These are phyloP conservation scores for Danio tinwini DNA, from an alignment of 2,797 vertebrate species.

Conservation along the genomic window DNA sequence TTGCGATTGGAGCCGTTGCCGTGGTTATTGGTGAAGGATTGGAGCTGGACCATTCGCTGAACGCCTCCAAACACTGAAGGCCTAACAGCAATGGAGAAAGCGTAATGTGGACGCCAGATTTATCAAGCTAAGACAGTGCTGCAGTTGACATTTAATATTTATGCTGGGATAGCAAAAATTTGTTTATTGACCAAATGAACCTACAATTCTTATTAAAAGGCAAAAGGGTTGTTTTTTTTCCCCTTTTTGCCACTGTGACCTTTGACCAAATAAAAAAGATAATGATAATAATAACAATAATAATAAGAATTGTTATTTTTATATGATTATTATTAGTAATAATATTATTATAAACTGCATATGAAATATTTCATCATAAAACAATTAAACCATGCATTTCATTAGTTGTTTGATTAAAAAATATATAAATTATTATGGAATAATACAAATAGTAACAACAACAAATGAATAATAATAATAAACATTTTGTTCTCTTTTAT, in stretches of 20 bases:
- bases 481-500: too few species aligned
- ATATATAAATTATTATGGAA: background rate
- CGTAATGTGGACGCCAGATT: background rate
- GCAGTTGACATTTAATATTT: constrained; percentile 24
- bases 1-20: constrained; percentile 64
- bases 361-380: background rate
- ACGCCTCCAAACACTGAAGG: constrained; percentile 17
- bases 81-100: constrained; percentile 10
- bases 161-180: background rate
- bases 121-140: background rate
- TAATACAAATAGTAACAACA: background rate
- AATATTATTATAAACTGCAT: background rate
- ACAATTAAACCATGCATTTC: background rate
- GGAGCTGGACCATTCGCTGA: constrained; percentile 18
- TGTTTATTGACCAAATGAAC: background rate
- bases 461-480: too few species aligned
- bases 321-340: too few species aligned
- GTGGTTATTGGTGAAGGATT: constrained; percentile 64
- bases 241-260: background rate
- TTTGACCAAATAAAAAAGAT: too few species aligned
- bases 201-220: background rate
- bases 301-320: too few species aligned
- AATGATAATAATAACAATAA: too few species aligned
- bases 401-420: background rate
- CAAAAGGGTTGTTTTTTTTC: background rate